Evolutionary conservation across 2,797 vertebrate genomes (phyloP).

Genomic region (Chromis chromis): DNA sequence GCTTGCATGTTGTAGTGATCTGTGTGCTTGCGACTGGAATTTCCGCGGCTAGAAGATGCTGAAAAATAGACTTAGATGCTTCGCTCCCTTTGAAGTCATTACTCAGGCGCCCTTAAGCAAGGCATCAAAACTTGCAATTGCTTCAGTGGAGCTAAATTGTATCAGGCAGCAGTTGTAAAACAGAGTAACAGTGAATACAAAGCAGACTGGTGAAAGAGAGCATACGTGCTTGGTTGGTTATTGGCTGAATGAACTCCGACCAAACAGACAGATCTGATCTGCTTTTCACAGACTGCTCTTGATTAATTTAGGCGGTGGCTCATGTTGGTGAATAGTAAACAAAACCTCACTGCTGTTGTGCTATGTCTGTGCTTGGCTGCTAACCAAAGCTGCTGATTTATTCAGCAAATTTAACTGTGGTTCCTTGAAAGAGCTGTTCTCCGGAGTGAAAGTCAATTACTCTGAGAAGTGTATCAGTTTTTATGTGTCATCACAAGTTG

Average conservation of each 20-base stretch:
- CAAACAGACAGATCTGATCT: slow-evolving; percentile 43
- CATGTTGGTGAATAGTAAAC: slow-evolving; percentile 49
- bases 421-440: slow-evolving; percentile 28
- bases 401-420: slow-evolving; percentile 18
- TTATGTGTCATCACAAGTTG: slow-evolving; percentile 21
- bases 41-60: neutral
- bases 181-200: slow-evolving; percentile 22
- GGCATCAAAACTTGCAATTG: slow-evolving; percentile 4
- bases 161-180: slow-evolving; percentile 5
- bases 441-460: slow-evolving; percentile 27
- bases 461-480: slow-evolving; percentile 34
- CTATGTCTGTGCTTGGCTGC: slow-evolving; percentile 18
- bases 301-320: slow-evolving; percentile 40
- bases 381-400: slow-evolving; percentile 42
- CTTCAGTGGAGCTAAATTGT: neutral
- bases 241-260: slow-evolving; percentile 40
- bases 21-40: neutral
- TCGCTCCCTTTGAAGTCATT: neutral
- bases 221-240: slow-evolving; percentile 1
- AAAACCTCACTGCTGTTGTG: slow-evolving; percentile 38
- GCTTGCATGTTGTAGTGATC: neutral
- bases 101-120: slow-evolving; percentile 6
- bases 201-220: slow-evolving; percentile 25
- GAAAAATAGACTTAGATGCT: neutral
- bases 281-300: slow-evolving; percentile 40